Conservation (phyloP, 2,113 vertebrate genomes). For the Eclectus roratus region DNA sequence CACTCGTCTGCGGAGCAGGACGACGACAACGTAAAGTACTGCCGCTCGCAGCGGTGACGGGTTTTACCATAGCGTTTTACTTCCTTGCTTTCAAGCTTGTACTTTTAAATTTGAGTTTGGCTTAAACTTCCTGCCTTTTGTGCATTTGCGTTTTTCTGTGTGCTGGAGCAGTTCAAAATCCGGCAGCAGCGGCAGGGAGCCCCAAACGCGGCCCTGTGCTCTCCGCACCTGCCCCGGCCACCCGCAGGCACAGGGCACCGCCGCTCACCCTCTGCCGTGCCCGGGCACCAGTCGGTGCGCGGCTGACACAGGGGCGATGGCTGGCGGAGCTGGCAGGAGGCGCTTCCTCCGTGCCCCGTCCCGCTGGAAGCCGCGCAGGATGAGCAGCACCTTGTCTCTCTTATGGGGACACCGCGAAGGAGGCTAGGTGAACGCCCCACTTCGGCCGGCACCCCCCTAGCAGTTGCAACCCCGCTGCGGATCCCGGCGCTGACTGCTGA, state of each 20-base stretch:
- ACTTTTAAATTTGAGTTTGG: background rate
- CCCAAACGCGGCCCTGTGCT: background rate
- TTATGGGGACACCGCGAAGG: rapidly evolving
- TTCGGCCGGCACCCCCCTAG: background rate
- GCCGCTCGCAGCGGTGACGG: background rate
- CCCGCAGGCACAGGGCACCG: background rate
- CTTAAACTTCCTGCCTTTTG: background rate
- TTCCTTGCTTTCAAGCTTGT: background rate
- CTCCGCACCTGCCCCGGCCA: background rate
- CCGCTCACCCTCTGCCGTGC: background rate
- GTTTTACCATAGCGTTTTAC: background rate
- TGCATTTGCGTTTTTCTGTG: background rate
- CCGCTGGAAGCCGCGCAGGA: background rate
- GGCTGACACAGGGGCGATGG: background rate
- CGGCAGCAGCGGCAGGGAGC: background rate
- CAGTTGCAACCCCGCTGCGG: rapidly evolving
- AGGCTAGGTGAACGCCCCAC: background rate
- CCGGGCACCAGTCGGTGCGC: background rate
- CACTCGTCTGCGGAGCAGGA: background rate
- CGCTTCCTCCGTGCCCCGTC: background rate
- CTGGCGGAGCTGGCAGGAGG: background rate
- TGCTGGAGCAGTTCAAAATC: background rate
- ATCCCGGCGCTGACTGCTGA: background rate
- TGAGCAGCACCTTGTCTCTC: too few species aligned
- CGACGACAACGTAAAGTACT: background rate